These are phyloP conservation scores for Channallabes apus DNA, from an alignment of 2,797 vertebrate genomes.

Conservation along the genomic window DNA sequence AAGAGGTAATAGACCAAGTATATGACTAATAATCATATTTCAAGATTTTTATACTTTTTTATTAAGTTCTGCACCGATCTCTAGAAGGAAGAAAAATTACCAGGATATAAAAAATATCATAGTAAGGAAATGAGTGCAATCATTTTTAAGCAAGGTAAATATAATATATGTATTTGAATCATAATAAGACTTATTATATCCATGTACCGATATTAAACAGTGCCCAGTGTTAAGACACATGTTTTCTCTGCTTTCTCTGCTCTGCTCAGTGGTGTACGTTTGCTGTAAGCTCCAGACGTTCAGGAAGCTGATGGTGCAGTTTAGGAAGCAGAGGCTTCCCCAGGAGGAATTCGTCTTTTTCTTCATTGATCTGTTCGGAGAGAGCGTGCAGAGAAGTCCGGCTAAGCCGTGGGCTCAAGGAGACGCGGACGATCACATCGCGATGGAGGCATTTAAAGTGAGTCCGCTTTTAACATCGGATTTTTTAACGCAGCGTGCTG, in stretches of 20 bases:
- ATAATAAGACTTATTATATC: background rate
- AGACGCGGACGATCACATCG: slow-evolving; percentile 72
- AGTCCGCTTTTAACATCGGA: slow-evolving; percentile 34
- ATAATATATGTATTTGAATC: background rate
- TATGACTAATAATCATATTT: background rate
- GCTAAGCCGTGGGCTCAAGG: slow-evolving; percentile 79
- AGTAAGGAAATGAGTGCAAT: background rate
- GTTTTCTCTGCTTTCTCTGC: slow-evolving; percentile 18
- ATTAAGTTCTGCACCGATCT: background rate
- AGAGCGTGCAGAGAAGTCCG: slow-evolving; percentile 68
- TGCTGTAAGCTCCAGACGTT: slow-evolving; percentile 81
- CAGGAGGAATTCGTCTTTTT: slow-evolving; percentile 84
- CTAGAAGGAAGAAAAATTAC: background rate
- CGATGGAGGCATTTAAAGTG: slow-evolving; percentile 79
- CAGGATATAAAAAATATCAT: background rate
- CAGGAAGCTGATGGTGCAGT: slow-evolving; percentile 81
- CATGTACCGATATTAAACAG: background rate
- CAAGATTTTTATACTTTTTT: background rate
- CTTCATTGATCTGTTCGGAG: slow-evolving; percentile 86
- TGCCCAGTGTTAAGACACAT: background rate
- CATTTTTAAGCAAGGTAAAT: background rate
- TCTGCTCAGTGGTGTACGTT: slow-evolving; percentile 88
- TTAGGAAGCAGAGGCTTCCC: slow-evolving; percentile 70
- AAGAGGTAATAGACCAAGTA: background rate
- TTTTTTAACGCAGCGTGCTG: background rate